Base-by-base conservation (phyloP, 2,797 vertebrate species). In the Pteronotus mesoamericanus region DNA sequence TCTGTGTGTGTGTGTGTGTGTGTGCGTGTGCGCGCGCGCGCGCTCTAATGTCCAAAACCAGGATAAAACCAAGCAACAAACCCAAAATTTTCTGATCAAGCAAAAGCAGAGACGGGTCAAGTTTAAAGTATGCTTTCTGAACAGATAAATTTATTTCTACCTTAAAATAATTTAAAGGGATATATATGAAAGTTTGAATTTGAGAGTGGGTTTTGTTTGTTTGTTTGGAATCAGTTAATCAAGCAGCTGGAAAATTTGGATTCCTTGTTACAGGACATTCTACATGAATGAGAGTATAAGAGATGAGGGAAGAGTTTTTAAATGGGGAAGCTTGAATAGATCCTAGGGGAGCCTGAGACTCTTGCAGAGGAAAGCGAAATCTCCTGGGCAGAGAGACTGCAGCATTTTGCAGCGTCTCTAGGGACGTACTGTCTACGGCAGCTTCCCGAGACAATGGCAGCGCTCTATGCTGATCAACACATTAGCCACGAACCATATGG, bases 141-240 rank as follows among this genome's bases (percentile, higher is more conserved):
- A 95, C 88, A 79, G 16, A n/a, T 53, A 87, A 68, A 44, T 69
- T 46, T 80, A 91, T 68, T 91, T 95, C 42, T 88, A 57, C 39
- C 69, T 88, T 74, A 84, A 51, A 44, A 42, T 11, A 91, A 39
- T 74, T 87, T 87, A 51, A 82, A 72, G n/a, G 48, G 19, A 26
- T 39, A 78, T 26, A 37, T 4, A 44, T 15, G 39, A 1, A 37
- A 34, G n/a, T 77, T 77, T 34, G 32, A 77, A 21, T 77, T 34
- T 77, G 32, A 77, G 46, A 51, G 32, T 61, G 4, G 3, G n/a
- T n/a, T n/a, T n/a, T n/a, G n/a, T n/a, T 34, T 74, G 46, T n/a
- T 55, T 34, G 55, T 37, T 55, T 37, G 7, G 44, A 72, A 71
- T 57, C 77, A 61, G 22, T 37, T 26, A 72, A 74, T 46, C 48